Evolutionary conservation across 2,113 vertebrate genomes (phyloP).

Genomic region (Crotophaga sulcirostris): DNA sequence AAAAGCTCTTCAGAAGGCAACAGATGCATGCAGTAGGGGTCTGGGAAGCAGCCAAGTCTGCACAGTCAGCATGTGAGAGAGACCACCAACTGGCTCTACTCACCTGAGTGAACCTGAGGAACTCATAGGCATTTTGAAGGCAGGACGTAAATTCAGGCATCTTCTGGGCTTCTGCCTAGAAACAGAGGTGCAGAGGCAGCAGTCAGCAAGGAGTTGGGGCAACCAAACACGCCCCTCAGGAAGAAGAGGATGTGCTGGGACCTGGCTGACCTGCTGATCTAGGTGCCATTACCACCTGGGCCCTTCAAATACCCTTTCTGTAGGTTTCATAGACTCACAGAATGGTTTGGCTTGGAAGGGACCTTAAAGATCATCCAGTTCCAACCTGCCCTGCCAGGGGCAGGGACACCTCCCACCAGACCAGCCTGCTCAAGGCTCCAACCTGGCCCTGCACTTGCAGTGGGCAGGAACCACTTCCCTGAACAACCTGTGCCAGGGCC

Average conservation of each 20-base stretch:
- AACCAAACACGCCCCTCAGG: neutral
- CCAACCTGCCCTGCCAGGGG: too few species aligned
- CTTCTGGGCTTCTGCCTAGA: constrained; percentile 87
- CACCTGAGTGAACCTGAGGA: constrained; percentile 87
- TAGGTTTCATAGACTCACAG: neutral
- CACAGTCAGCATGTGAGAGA: neutral
- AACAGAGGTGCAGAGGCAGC: neutral
- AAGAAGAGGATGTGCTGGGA: neutral
- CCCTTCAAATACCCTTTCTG: neutral
- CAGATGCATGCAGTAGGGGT: neutral
- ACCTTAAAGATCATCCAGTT: too few species aligned
- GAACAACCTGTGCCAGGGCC: too few species aligned
- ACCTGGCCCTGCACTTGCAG: too few species aligned
- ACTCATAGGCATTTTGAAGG: constrained; percentile 81
- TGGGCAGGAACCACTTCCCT: too few species aligned
- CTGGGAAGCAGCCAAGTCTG: neutral
- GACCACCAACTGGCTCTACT: neutral
- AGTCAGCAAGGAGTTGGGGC: neutral
- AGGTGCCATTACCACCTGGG: neutral
- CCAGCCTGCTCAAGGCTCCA: too few species aligned
- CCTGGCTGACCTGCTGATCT: neutral
- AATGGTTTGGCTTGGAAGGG: too few species aligned
- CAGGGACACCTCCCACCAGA: too few species aligned
- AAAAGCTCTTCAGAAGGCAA: neutral
- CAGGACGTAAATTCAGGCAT: constrained; percentile 76